Conservation (phyloP, 2,113 vertebrate species). For the Lepus europaeus region DNA sequence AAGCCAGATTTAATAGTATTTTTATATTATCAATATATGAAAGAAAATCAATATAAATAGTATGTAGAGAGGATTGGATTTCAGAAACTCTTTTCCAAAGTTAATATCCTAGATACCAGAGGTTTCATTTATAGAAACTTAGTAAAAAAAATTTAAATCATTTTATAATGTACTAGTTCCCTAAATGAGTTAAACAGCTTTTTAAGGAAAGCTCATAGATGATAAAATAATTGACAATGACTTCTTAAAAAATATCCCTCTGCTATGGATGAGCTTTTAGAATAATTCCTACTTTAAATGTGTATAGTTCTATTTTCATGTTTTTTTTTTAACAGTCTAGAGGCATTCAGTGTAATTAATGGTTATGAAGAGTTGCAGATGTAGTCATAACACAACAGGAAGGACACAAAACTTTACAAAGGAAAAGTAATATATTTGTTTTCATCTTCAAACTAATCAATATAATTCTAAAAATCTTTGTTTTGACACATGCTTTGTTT, state of each 20-base stretch:
- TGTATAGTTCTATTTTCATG: neutral
- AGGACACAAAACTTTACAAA: neutral
- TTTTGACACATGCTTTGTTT: neutral
- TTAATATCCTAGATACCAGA: neutral
- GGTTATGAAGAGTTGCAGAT: neutral
- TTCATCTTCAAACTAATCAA: neutral
- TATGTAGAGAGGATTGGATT: neutral
- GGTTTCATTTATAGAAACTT: neutral
- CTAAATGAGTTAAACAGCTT: slow-evolving; percentile 22
- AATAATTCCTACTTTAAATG: slow-evolving; percentile 33
- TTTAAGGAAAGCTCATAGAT: neutral
- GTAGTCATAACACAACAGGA: neutral
- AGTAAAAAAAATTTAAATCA: neutral
- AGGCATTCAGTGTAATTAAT: neutral
- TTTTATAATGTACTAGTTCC: neutral
- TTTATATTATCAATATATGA: neutral
- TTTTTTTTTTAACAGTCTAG: neutral
- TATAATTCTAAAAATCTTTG: slow-evolving; percentile 25
- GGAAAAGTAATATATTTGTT: neutral
- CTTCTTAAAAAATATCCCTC: neutral
- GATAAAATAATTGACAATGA: neutral
- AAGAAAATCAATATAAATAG: neutral
- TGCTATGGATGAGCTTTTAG: neutral
- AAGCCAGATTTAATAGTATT: neutral
- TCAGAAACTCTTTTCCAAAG: neutral